These are phyloP conservation scores for Drosophila meridionalis DNA, from an alignment of 2,888 invertebrate genomes.

Conservation along the genomic window DNA sequence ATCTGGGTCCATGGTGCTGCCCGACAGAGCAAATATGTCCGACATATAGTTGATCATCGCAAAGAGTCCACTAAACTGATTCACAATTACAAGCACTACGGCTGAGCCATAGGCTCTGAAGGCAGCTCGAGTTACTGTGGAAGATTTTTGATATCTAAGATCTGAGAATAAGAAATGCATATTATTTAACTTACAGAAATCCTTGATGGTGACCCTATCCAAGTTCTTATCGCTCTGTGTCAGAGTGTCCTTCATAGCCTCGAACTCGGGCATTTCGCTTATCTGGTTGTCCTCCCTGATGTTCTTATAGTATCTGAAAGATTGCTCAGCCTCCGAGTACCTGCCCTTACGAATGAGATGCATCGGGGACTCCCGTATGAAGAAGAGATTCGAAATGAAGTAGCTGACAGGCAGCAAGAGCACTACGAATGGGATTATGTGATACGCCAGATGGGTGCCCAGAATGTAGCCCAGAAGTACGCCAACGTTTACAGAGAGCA, in stretches of 20 bases:
- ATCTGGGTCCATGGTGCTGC: slow-evolving; percentile 78
- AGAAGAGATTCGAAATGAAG: slow-evolving; percentile 53
- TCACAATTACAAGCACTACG: slow-evolving; percentile 66
- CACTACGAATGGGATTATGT: slow-evolving; percentile 71
- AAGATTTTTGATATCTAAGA: not conserved
- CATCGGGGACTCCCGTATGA: slow-evolving; percentile 82
- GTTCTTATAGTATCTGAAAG: slow-evolving; percentile 81
- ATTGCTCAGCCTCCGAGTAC: slow-evolving; percentile 69
- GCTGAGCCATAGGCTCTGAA: slow-evolving; percentile 70
- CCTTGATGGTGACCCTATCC: slow-evolving; percentile 41
- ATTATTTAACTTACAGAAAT: slow-evolving; percentile 66
- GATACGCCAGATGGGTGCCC: slow-evolving; percentile 74
- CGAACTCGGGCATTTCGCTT: slow-evolving; percentile 60
- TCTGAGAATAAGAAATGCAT: too few relatives aligned
- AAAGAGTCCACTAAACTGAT: slow-evolving; percentile 81
- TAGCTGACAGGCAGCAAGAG: slow-evolving; percentile 72
- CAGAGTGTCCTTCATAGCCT: slow-evolving; percentile 57
- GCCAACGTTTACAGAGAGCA: slow-evolving; percentile 80
- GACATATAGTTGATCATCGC: slow-evolving; percentile 83
- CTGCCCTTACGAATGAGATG: slow-evolving; percentile 71
- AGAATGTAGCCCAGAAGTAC: slow-evolving; percentile 79
- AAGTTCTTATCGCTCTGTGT: slow-evolving; percentile 43
- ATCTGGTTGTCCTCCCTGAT: slow-evolving; percentile 43
- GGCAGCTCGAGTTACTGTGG: slow-evolving; percentile 68
- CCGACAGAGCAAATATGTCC: slow-evolving; percentile 76